phyloP scores from a whole-genome alignment of 1,140 invertebrate species.

The Diachasma alloeum region DNA sequence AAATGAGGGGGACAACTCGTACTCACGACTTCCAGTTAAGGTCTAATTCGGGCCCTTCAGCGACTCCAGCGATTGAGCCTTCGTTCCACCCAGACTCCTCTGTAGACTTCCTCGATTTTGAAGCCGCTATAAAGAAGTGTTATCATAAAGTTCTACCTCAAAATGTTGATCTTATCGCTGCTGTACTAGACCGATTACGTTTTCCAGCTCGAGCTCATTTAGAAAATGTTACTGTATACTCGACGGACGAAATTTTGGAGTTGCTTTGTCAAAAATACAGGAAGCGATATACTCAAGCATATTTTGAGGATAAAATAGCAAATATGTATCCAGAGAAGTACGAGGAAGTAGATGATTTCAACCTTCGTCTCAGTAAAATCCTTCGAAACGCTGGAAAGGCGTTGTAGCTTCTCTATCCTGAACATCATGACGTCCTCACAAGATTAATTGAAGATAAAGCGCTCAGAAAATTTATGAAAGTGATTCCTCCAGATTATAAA shows the following conservation, averaged over 20 bases:
- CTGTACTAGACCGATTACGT: too few relatives aligned
- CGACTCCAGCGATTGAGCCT: too few relatives aligned
- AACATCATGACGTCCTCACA: neutral
- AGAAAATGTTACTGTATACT: neutral
- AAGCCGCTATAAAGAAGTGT: neutral
- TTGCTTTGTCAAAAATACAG: too few relatives aligned
- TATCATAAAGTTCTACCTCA: neutral
- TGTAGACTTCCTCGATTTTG: neutral
- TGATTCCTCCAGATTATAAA: neutral
- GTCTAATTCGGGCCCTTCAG: too few relatives aligned
- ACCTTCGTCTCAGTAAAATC: neutral
- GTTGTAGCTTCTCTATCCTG: neutral
- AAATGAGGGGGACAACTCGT: too few relatives aligned
- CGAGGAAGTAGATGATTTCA: too few relatives aligned
- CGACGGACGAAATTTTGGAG: neutral
- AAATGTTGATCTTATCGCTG: neutral
- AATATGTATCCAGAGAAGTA: neutral
- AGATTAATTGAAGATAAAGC: neutral
- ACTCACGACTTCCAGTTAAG: too few relatives aligned
- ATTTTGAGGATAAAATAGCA: neutral
- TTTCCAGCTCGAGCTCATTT: neutral
- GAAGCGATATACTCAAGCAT: neutral
- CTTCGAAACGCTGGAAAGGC: neutral
- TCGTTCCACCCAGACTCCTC: neutral
- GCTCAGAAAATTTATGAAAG: neutral